Evolutionary conservation across 2,797 vertebrate species (phyloP).

Genomic region (Capromys pilorides): DNA sequence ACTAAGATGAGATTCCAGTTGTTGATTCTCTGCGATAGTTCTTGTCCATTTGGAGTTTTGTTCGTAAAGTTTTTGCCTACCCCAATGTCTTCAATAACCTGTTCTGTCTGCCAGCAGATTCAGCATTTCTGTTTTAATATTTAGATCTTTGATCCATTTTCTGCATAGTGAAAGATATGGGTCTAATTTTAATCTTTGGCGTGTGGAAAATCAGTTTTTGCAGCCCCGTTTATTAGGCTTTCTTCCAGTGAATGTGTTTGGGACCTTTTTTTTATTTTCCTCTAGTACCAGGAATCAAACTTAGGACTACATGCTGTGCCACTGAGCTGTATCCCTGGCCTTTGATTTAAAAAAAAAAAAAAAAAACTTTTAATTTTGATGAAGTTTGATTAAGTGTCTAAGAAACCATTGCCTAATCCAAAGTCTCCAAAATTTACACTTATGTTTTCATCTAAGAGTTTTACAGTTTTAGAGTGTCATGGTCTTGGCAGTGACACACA

Average conservation of each 20-base stretch:
- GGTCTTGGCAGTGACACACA: not conserved
- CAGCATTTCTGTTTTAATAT: not conserved
- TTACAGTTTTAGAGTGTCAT: not conserved
- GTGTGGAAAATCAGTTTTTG: not conserved
- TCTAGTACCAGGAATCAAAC: too few relatives aligned
- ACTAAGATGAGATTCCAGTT: not conserved
- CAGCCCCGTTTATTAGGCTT: not conserved
- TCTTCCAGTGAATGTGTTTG: not conserved
- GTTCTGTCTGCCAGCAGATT: not conserved
- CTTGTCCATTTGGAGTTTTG: not conserved
- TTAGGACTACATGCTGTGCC: too few relatives aligned
- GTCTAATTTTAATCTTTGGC: not conserved
- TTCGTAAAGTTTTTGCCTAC: not conserved
- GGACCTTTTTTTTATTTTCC: not conserved
- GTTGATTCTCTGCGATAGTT: not conserved
- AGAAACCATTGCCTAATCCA: conserved; percentile 10
- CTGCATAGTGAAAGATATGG: not conserved
- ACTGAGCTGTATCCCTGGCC: too few relatives aligned
- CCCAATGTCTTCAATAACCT: not conserved
- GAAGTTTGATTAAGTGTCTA: not conserved
- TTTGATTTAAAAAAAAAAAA: too few relatives aligned
- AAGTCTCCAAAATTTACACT: not conserved
- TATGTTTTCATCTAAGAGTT: not conserved
- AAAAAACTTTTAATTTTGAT: not conserved
- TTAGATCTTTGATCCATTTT: not conserved